Base-by-base conservation (phyloP, 1,140 invertebrate genomes). In the Trichogramma pretiosum region DNA sequence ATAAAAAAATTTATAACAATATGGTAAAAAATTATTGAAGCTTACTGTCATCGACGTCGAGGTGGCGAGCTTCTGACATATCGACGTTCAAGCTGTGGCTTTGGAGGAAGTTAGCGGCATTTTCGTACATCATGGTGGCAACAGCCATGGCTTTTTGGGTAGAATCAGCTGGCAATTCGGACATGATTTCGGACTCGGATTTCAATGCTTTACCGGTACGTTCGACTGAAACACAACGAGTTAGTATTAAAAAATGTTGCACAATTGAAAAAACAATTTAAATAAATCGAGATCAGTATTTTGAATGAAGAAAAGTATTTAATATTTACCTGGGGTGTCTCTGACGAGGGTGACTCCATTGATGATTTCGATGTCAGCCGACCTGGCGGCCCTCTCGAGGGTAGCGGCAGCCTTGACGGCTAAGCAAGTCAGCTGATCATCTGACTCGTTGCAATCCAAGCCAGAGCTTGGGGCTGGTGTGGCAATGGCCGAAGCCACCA, bases 281-380 rank as follows among this genome's bases (percentile, higher is more conserved):
- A n/a, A n/a, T n/a, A n/a, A n/a, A n/a, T n/a, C n/a, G n/a, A n/a
- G n/a, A n/a, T n/a, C 7, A 30, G 13, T 30, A 30, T 9, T 30
- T 30, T 30, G 26, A 8, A 30, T 9, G 7, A n/a, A n/a, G n/a
- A n/a, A n/a, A n/a, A n/a, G n/a, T n/a, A n/a, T n/a, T n/a, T n/a
- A n/a, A n/a, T n/a, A n/a, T 67, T 68, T 52, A 72, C 69, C 34
- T 7, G 67, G 62, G n/a, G 52, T 52, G 16, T 69, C 65, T 19
- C 74, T 72, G 37, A 77, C 64, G 49, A 83, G 76, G 23, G 69
- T 72, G 10, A 83, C 60, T 21, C 81, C 80, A 33, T 75, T 71
- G 48, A 77, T 30, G 16, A 82, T 52, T 22, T 77, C 61, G 41
- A 83, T 68, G 52, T 78, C 72, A 46, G 64, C 63, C 45, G 76